These are phyloP conservation scores for Ibidorhyncha struthersii DNA, from an alignment of 2,113 vertebrate species.

Conservation along the genomic window DNA sequence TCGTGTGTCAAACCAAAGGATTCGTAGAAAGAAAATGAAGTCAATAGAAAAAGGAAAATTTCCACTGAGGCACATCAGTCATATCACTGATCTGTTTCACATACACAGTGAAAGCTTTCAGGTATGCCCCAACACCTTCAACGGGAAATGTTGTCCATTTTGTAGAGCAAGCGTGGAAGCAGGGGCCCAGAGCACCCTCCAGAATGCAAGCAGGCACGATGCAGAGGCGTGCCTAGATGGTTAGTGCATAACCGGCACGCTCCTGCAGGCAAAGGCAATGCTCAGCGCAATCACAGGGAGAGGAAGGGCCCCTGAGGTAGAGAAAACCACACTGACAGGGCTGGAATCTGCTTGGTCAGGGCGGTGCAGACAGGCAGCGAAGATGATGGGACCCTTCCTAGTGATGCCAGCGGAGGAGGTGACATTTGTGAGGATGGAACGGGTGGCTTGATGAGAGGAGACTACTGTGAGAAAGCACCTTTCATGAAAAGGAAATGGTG, in stretches of 20 bases:
- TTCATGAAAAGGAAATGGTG: not conserved
- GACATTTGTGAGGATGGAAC: not conserved
- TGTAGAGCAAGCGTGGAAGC: not conserved
- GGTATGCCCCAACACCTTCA: fast-evolving
- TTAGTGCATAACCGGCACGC: not conserved
- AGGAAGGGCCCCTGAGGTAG: not conserved
- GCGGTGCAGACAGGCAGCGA: fast-evolving
- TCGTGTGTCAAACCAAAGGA: not conserved
- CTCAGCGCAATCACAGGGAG: not conserved
- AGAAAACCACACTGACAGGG: not conserved
- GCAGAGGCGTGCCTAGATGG: not conserved
- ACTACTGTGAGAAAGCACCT: not conserved
- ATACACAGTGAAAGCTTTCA: not conserved
- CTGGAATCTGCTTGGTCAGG: not conserved
- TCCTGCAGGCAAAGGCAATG: not conserved
- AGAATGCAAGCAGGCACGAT: not conserved
- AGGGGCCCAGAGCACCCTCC: not conserved
- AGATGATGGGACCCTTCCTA: not conserved
- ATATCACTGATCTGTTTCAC: not conserved
- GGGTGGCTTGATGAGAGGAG: not conserved
- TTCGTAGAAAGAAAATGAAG: not conserved
- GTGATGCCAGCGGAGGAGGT: not conserved
- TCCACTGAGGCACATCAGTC: not conserved
- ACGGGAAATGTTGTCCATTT: not conserved
- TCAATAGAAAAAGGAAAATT: not conserved